Evolutionary conservation across 1,140 invertebrate species (phyloP), one percentile per base, ranked within the genome.

Genomic region (Anadara kagoshimensis): DNA sequence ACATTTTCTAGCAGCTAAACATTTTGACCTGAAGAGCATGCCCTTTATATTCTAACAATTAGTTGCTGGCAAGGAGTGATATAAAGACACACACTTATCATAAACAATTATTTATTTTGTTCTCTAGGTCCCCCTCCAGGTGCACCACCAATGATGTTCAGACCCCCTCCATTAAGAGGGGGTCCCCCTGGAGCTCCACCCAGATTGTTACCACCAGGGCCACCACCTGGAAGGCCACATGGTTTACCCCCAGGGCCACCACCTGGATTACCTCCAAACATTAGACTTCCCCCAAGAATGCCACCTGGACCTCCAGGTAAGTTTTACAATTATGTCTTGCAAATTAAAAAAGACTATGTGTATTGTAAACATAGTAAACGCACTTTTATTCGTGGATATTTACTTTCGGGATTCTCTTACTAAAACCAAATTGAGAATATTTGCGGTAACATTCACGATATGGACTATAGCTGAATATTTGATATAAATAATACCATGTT

Each of bases 161-260:
- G 92, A 8, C 92, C 83, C 5, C 84, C 83, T 4, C 78, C 82
- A 47, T 56, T 85, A 18, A 74, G 84, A 29, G 80, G 81, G 36
- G 81, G 77, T 22, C 84, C 82, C 8, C 79, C 85, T 29, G 87
- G 85, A 54, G 79, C 84, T n/a, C 87, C 93, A 0, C 89, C 93
- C 29, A 83, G 89, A 44, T 78, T 89, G 92, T 51, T 93, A 91
- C 90, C 87, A n/a, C 87, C 88, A 47, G 85, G 91, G 47, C 88
- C 93, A 71, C 92, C 92, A 0, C 92, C 92, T 18, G 93, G 93
- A 3, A 92, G 93, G 82, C 93, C 95, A 10, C 95, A 96, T 5
- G 97, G 96, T 57, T 94, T 97, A 18, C 97, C 97, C 7, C 90
- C 90, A 47, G 89, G 89, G 22, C 90, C 90, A 43, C 91, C 91